These are phyloP conservation scores for Eustalomyia histrio DNA, from an alignment of 2,888 invertebrate genomes.

Conservation along the genomic window DNA sequence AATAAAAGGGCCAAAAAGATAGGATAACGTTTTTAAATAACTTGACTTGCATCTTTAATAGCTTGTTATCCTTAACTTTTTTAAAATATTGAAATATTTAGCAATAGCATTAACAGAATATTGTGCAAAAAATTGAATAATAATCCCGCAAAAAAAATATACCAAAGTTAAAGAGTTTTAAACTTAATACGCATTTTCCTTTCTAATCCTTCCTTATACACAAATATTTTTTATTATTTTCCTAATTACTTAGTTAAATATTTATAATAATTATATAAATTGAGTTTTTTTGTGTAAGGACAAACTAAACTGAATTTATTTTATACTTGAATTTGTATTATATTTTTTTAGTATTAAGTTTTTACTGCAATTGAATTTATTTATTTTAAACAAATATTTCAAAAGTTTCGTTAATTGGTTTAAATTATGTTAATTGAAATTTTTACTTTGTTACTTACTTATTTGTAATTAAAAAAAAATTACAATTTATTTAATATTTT, in stretches of 20 bases:
- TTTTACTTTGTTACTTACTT: slow-evolving; percentile 33
- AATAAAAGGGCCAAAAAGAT: background rate
- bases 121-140: slow-evolving; percentile 1
- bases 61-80: background rate
- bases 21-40: background rate
- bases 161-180: slow-evolving; percentile 39
- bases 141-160: slow-evolving; percentile 13
- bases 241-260: background rate
- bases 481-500: slow-evolving; percentile 2
- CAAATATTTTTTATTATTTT: background rate
- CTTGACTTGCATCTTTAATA: background rate
- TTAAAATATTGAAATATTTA: background rate
- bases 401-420: slow-evolving; percentile 3
- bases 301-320: background rate
- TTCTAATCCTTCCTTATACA: slow-evolving; percentile 6
- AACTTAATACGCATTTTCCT: slow-evolving; percentile 9
- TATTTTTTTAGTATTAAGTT: slow-evolving; percentile 7
- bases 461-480: slow-evolving; percentile 21
- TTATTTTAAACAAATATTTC: background rate
- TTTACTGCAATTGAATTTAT: background rate
- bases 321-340: slow-evolving; percentile 7
- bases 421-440: background rate
- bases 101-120: background rate
- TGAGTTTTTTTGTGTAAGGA: background rate
- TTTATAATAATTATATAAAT: background rate